Evolutionary conservation across 23 tunicate species (phyloP), one percentile per base, ranked within the genome.

Genomic region (Diplosoma virens): DNA sequence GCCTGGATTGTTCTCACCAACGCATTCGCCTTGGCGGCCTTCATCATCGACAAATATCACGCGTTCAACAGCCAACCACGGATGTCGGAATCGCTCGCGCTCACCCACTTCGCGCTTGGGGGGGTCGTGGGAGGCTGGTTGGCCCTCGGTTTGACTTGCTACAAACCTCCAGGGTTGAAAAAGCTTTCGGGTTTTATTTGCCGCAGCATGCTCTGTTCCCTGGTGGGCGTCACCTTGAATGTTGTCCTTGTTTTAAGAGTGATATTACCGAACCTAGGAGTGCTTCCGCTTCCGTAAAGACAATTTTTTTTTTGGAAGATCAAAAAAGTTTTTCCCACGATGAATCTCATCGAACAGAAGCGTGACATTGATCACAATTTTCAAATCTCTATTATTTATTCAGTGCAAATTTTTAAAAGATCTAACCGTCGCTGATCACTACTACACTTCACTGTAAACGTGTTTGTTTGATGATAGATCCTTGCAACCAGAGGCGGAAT

Each of bases 121-220:
- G 93, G 93, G 3, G 77, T 79, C 0, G 76, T 73, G 0, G 93
- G 93, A 23, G 93, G 93, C 2, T 86, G 93, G 93, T 41, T 86
- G 30, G 93, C 82, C 25, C 60, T 86, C 54, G 72, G 85, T 28
- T 34, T 86, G 18, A 86, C 93, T 24, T 75, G 81, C 56, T 86
- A 86, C 64, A 46, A 65, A 32, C 93, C 93, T 5, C 85, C 93
- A 1, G 93, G 93, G 31, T 22, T 66, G 4, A 79, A 66, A 50
- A 35, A 78, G 33, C 24, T 86, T 9, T 58, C 84, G 0, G 93
- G 85, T 56, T 86, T 86, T 64, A 74, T 86, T 21, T 75, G 93
- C 68, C 35, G 81, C 7, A 67, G 65, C 5, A 61, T 86, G 81
- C n/a, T 86, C 3, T 72, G 37, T 25, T 74, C 93, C 0, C 67